A percentile compares a stretch with the other conserved stretches of the same genome.
Conservation (phyloP, 2,888 invertebrate species). For the Ptilodon capucinus region DNA sequence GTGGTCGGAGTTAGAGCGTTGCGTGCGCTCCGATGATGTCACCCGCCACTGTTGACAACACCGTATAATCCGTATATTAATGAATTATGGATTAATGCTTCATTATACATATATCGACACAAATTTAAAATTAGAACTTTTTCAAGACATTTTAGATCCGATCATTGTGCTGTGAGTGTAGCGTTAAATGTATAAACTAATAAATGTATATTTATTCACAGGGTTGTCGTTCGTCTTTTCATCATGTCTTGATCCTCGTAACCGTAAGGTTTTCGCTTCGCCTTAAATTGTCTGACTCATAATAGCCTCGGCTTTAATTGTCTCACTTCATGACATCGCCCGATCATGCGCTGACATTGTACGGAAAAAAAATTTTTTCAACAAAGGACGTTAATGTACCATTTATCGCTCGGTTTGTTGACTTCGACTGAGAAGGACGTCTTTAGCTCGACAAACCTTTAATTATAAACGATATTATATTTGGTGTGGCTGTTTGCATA, state of each 20-base stretch:
- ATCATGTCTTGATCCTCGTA: conserved; percentile 4
- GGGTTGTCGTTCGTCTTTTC: conserved; percentile 13
- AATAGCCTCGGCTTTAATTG: conserved; percentile 24
- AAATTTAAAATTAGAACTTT: too few relatives aligned
- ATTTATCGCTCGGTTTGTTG: conserved; percentile 20
- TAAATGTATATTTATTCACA: not conserved
- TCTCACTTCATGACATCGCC: conserved; percentile 14
- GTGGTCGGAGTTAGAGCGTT: conserved; percentile 31
- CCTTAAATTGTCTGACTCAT: conserved; percentile 33
- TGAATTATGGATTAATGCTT: not conserved
- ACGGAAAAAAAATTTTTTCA: conserved; percentile 13
- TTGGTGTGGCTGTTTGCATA: conserved; percentile 8
- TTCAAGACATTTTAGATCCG: not conserved
- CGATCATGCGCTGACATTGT: conserved; percentile 17
- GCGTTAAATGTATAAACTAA: not conserved
- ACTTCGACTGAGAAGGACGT: conserved; percentile 26
- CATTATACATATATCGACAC: too few relatives aligned
- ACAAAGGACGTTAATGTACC: conserved; percentile 9
- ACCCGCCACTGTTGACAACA: conserved; percentile 52
- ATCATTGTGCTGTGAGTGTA: not conserved
- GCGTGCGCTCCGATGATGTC: conserved; percentile 52
- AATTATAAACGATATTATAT: conserved; percentile 8
- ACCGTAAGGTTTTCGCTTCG: conserved; percentile 5
- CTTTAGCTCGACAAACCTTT: conserved; percentile 19
- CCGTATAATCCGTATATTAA: conserved; percentile 8